Evolutionary conservation across 1,140 invertebrate species (phyloP), one percentile per base, ranked within the genome.

Genomic region (Oscheius sp.): DNA sequence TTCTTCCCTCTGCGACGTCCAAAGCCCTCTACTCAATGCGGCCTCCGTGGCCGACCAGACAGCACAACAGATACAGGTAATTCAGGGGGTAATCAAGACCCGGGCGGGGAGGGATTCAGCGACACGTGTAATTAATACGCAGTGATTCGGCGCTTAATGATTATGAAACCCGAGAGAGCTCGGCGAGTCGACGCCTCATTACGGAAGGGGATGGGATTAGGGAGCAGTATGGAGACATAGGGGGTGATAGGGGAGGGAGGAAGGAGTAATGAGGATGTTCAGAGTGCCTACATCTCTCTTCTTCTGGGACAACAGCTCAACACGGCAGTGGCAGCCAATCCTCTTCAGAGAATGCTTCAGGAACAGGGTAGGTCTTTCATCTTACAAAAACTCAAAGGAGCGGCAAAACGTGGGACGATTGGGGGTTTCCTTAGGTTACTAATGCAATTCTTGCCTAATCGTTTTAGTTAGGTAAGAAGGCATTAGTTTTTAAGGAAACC

Each of bases 151-250:
- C 7, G 49, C 49, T 55, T 55, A 55, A 55, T 55, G 49, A 55
- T 55, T 55, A 55, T 55, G 49, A 55, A 55, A 55, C 23, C 7
- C 28, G 49, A 55, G 15, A 15, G 49, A 55, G 15, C 15, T 26
- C 15, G 49, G 49, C 49, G 49, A 55, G 28, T 55, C n/a, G n/a
- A n/a, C n/a, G n/a, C 49, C 49, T 55, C 49, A 55, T 55, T 55
- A 55, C 15, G 49, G 23, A 13, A 23, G 15, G 49, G 49, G 49
- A 55, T 55, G 15, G 28, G 15, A 26, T 55, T 26, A 55, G 28
- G 23, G 49, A 10, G 15, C 28, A 55, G 15, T 55, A 55, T 55
- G 23, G 49, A 23, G 15, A 13, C n/a, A n/a, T n/a, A 7, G 49
- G 49, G 7, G 49, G 23, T 55, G 28, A n/a, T n/a, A n/a, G n/a